phyloP scores from a whole-genome alignment of 2,113 vertebrate species.

The Hippocampus barbouri region DNA sequence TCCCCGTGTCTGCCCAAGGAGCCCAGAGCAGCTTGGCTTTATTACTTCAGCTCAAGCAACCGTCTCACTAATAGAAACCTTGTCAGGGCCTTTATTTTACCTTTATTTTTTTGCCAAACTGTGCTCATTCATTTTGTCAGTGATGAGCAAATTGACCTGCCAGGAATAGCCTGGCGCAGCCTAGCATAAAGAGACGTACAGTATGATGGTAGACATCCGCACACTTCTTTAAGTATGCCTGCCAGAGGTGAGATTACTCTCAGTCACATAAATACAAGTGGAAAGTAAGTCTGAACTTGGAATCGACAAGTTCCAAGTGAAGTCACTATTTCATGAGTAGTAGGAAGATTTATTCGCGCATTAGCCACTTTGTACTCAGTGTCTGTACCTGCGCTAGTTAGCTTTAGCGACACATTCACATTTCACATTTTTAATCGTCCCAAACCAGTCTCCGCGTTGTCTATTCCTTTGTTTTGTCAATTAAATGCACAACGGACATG shows the following conservation, averaged over 20 bases:
- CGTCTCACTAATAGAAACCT: constrained; percentile 69
- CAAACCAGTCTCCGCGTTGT: neutral
- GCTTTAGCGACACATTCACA: no score
- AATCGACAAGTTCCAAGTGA: neutral
- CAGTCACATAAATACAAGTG: neutral
- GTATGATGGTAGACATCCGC: neutral
- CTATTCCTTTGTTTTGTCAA: neutral
- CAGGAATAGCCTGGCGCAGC: constrained; percentile 76
- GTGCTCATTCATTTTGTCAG: constrained; percentile 85
- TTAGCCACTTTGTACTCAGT: no score
- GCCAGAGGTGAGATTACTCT: no score
- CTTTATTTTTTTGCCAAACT: constrained; percentile 84
- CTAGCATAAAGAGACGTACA: neutral
- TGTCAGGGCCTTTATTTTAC: constrained; percentile 68
- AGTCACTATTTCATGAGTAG: neutral
- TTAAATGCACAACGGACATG: neutral
- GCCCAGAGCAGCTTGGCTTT: constrained; percentile 62
- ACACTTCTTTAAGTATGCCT: neutral
- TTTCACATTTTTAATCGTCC: no score
- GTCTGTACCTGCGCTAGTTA: neutral
- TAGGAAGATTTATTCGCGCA: no score
- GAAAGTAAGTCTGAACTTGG: neutral
- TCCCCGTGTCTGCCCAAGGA: constrained; percentile 51
- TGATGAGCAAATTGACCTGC: constrained; percentile 87
- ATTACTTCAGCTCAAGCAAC: constrained; percentile 71